Percentiles rank a stretch among this genome's conserved stretches.
Evolutionary conservation across 2,113 vertebrate species (phyloP).

Genomic region (Upupa epops): DNA sequence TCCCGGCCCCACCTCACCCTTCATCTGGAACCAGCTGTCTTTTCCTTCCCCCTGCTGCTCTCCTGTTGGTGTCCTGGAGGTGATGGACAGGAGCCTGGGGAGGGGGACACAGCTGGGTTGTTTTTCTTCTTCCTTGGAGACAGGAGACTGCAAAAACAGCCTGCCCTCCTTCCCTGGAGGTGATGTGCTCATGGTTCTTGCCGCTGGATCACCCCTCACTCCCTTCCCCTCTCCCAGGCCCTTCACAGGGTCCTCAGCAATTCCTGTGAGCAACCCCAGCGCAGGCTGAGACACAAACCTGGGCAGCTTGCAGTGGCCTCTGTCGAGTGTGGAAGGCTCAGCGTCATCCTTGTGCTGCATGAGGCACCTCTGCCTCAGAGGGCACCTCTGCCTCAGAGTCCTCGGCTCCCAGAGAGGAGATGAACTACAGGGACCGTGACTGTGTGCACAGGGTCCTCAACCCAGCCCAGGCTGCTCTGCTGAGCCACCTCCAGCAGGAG

Average conservation of each 20-base stretch:
- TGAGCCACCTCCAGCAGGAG: not conserved
- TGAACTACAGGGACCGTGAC: not conserved
- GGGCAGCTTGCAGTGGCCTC: not conserved
- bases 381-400: not conserved
- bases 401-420: not conserved
- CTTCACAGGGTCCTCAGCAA: not conserved
- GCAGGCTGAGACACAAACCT: not conserved
- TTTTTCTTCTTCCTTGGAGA: not conserved
- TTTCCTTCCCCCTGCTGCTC: not conserved
- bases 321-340: not conserved
- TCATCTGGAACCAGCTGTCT: not conserved
- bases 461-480: not conserved
- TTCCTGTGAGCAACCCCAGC: not conserved
- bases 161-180: accelerated
- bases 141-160: not conserved
- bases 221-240: accelerated
- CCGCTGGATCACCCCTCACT: not conserved
- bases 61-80: not conserved
- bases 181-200: not conserved
- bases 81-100: not conserved
- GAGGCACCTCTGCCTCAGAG: not conserved
- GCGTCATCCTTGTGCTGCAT: not conserved
- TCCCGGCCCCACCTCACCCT: not conserved
- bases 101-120: not conserved
- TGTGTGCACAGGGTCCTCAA: not conserved